Percentiles rank a stretch among this genome's conserved stretches.
phyloP scores from a whole-genome alignment of 2,113 vertebrate genomes.

The Barnardius zonarius region DNA sequence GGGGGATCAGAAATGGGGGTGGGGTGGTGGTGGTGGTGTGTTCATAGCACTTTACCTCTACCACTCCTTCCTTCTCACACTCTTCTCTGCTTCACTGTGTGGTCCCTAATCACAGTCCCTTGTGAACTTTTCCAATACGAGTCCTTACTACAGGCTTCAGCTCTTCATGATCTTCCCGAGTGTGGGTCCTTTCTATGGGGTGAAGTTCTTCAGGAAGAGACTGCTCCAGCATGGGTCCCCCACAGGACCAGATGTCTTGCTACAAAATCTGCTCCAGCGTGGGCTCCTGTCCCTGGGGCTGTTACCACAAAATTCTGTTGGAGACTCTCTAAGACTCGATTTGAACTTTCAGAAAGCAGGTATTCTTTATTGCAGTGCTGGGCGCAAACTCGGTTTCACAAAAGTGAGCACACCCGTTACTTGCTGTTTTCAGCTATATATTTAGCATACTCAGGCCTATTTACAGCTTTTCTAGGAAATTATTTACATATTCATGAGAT shows the following conservation, averaged over 20 bases:
- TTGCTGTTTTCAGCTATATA: background rate
- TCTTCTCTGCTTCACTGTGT: background rate
- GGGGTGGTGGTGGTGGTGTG: too few relatives aligned
- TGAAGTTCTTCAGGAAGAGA: background rate
- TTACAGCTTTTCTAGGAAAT: background rate
- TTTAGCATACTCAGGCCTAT: background rate
- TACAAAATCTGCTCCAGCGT: background rate
- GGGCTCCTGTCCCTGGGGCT: background rate
- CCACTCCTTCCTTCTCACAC: background rate
- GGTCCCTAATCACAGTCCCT: background rate
- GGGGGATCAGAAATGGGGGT: background rate
- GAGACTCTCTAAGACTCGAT: background rate
- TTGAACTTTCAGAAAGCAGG: background rate
- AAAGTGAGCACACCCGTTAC: background rate
- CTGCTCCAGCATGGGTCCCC: background rate
- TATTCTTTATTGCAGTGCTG: background rate
- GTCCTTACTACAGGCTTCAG: background rate
- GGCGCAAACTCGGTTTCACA: background rate
- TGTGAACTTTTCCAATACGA: accelerated
- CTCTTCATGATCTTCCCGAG: background rate
- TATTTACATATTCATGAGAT: background rate
- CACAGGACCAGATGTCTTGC: background rate
- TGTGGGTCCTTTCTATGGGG: background rate
- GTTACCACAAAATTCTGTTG: background rate
- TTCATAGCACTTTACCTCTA: background rate